Evolutionary conservation across 2,888 invertebrate species (phyloP).

Genomic region (Venusia cambrica): DNA sequence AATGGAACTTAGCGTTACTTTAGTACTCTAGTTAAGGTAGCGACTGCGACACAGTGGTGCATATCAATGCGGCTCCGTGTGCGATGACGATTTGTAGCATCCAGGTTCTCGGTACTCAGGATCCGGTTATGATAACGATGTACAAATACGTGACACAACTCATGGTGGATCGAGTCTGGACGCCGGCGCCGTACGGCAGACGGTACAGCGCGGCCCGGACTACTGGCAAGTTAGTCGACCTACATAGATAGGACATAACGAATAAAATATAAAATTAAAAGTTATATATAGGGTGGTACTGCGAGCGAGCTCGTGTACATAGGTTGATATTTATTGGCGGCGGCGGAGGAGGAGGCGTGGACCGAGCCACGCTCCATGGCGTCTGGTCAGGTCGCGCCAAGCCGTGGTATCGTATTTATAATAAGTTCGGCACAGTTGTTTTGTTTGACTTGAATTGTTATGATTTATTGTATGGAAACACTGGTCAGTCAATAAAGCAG

Average conservation of each 20-base stretch:
- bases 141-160: conserved; percentile 30
- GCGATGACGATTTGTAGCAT: conserved; percentile 13
- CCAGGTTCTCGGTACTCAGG: conserved; percentile 28
- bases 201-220: conserved; percentile 10
- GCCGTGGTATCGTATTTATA: conserved; percentile 71
- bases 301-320: conserved; percentile 74
- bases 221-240: conserved; percentile 49
- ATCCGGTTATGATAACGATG: conserved; percentile 27
- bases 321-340: conserved; percentile 77
- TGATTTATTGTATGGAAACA: conserved; percentile 80
- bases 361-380: conserved; percentile 55
- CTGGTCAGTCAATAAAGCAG: conserved; percentile 81
- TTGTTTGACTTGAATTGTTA: conserved; percentile 80
- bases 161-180: no score
- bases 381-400: conserved; percentile 61
- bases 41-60: conserved; percentile 2
- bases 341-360: conserved; percentile 61
- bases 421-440: conserved; percentile 78
- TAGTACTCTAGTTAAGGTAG: conserved; percentile 18
- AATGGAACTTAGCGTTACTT: conserved; percentile 17
- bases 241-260: conserved; percentile 78
- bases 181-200: conserved; percentile 7
- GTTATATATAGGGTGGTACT: conserved; percentile 67
- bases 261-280: conserved; percentile 78
- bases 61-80: conserved; percentile 2